Evolutionary conservation across 2,797 vertebrate genomes (phyloP).

Genomic region (Chelon labrosus): DNA sequence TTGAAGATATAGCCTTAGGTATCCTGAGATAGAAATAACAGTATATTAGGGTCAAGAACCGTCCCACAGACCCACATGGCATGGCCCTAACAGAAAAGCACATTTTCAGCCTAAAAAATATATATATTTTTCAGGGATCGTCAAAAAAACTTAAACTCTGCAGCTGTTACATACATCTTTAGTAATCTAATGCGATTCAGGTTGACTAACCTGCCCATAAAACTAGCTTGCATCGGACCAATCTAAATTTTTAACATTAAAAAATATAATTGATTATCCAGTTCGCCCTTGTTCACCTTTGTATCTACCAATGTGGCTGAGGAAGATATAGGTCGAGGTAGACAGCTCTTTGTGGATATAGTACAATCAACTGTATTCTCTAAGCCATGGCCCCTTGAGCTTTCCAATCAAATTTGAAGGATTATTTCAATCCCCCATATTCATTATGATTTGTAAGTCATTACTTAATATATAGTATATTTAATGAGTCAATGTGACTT

Average conservation of each 20-base stretch:
- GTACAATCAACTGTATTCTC: no score
- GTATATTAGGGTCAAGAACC: slow-evolving; percentile 9
- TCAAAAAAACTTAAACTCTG: no score
- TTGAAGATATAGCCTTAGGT: neutral
- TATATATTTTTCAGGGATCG: no score
- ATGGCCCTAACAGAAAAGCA: neutral
- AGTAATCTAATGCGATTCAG: neutral
- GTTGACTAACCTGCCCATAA: neutral
- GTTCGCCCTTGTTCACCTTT: neutral
- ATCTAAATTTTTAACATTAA: no score
- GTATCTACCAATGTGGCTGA: neutral
- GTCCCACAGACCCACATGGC: neutral
- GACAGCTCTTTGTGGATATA: neutral
- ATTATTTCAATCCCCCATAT: neutral
- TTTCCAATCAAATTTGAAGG: neutral
- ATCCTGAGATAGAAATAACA: slow-evolving; percentile 5
- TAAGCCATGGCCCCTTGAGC: neutral
- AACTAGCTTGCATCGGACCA: neutral
- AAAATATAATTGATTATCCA: neutral
- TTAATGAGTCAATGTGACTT: neutral
- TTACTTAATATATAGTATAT: neutral
- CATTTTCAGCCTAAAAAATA: no score
- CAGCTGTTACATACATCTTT: no score
- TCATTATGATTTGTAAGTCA: neutral
- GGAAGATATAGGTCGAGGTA: neutral